Evolutionary conservation across 2,888 invertebrate genomes (phyloP).

Genomic region (Drosophila basisetae): DNA sequence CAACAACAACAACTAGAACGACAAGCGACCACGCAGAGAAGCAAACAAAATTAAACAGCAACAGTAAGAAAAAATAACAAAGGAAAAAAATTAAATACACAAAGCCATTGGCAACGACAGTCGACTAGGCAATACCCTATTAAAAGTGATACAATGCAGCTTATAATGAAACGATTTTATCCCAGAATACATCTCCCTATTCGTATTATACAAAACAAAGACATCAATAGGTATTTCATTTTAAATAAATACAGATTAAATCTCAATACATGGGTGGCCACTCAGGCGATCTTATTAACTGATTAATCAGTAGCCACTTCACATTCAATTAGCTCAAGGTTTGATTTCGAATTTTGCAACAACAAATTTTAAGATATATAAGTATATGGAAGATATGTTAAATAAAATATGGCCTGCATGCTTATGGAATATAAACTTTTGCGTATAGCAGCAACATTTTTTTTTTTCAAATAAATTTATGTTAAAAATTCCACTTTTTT

Average conservation of each 20-base stretch:
- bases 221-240: not conserved
- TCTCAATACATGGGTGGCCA: not conserved
- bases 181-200: not conserved
- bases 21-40: constrained; percentile 52
- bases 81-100: constrained; percentile 26
- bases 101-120: not conserved
- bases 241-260: not conserved
- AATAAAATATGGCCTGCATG: not conserved
- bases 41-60: constrained; percentile 75
- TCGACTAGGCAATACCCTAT: constrained; percentile 23
- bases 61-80: constrained; percentile 33
- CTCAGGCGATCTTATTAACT: not conserved
- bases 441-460: rapidly evolving
- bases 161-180: not conserved
- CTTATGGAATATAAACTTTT: too few relatives aligned
- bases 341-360: not conserved
- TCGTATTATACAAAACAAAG: not conserved
- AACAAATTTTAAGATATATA: not conserved
- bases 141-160: not conserved
- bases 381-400: not conserved
- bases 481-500: not conserved
- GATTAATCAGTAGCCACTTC: not conserved
- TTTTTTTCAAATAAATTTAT: not conserved
- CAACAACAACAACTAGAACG: constrained; percentile 1
- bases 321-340: not conserved